Percentiles rank a stretch among this genome's conserved stretches.
phyloP scores from a whole-genome alignment of 1,140 invertebrate genomes.

The Apis dorsata region DNA sequence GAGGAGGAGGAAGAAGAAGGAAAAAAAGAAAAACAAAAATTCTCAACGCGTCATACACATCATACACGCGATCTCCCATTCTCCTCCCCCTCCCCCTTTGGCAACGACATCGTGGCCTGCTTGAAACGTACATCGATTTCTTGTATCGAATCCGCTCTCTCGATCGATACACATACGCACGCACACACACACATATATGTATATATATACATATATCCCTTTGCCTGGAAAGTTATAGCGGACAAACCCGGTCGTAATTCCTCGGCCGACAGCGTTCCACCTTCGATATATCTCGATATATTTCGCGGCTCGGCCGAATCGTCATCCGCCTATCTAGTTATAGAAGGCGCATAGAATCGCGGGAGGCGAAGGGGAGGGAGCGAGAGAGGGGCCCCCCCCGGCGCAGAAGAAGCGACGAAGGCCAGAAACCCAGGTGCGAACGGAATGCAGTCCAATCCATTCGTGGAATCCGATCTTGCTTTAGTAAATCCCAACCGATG shows the following conservation, averaged over 20 bases:
- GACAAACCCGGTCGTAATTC: constrained; percentile 42
- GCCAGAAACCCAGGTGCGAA: constrained; percentile 77
- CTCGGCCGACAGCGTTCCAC: constrained; percentile 30
- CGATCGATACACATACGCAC: constrained; percentile 33
- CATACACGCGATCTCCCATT: constrained; percentile 12
- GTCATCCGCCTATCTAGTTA: constrained; percentile 43
- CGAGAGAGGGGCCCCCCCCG: background rate
- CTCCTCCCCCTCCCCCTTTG: background rate
- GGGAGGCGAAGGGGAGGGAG: background rate
- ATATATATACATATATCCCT: background rate
- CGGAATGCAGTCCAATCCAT: constrained; percentile 79
- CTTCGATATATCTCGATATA: constrained; percentile 49
- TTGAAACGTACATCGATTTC: constrained; percentile 54
- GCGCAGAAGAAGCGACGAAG: constrained; percentile 71
- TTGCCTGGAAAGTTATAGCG: constrained; percentile 29
- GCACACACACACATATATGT: too few species aligned
- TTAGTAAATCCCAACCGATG: constrained; percentile 72
- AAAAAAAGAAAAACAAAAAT: too few species aligned
- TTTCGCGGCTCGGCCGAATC: constrained; percentile 37
- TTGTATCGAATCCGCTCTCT: constrained; percentile 27
- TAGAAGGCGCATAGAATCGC: background rate
- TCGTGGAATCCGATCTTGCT: constrained; percentile 76
- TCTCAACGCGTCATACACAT: background rate
- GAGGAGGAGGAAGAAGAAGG: too few species aligned
- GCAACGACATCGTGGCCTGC: constrained; percentile 13